These are phyloP conservation scores for Euschistus heros DNA, from an alignment of 1,140 invertebrate genomes.

Conservation along the genomic window DNA sequence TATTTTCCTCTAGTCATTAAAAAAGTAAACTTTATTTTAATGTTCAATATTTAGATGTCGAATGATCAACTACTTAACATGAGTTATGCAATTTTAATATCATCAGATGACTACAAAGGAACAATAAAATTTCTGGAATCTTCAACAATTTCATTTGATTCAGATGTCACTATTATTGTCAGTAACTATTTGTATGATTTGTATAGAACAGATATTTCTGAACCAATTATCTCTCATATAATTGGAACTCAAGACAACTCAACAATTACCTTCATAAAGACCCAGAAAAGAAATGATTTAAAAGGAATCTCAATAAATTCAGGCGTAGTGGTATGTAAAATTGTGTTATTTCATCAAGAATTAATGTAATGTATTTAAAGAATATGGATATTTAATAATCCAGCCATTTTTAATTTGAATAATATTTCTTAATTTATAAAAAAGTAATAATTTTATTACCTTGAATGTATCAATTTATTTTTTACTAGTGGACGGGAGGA, in stretches of 20 bases:
- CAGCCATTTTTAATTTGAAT: no score
- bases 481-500: no score
- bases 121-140: background rate
- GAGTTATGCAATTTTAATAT: constrained; percentile 2
- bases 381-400: no score
- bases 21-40: no score
- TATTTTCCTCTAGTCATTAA: background rate
- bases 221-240: background rate
- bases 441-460: no score
- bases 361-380: no score
- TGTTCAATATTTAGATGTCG: background rate
- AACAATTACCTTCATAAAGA: no score
- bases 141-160: background rate
- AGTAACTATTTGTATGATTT: background rate
- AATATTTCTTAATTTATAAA: no score
- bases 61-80: background rate
- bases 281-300: background rate
- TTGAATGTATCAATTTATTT: no score
- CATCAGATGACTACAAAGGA: background rate
- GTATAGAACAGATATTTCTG: background rate
- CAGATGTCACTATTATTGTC: background rate
- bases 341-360: background rate
- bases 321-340: background rate
- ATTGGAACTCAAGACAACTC: background rate
- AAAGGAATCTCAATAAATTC: background rate